Evolutionary conservation across 1,140 invertebrate species (phyloP), one percentile per base, ranked within the genome.

Genomic region (Pomacea maculata): DNA sequence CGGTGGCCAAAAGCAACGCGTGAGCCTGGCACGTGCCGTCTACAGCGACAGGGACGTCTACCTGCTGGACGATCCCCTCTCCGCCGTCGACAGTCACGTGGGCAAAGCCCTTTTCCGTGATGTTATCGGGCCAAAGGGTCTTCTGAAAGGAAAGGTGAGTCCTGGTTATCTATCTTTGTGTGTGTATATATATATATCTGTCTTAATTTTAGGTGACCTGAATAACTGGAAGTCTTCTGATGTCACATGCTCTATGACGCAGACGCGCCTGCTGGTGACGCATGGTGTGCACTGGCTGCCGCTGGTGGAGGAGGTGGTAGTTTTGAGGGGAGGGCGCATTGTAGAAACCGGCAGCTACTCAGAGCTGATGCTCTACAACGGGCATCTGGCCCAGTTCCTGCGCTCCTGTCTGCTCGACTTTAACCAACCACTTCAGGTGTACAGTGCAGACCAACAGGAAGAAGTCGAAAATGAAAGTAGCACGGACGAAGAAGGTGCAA

Each of bases 1-100:
- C 74, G 98, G 98, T 73, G 98, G 98, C 57, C 98, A 99, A 89
- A 99, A 99, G 89, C 97, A 98, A 90, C 93, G 98, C 86, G 96
- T 99, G 25, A 97, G 96, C 82, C 92, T 99, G 71, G 98, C 98
- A 0, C 93, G 98, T 87, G 97, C 97, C 45, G 95, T 98, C 25
- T 99, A 98, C 89, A 94, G 93, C 85, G 94, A 98, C 90, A 94
- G 95, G 1, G 97, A 99, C 81, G 88, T 78, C 21, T 63, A 83
- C n/a, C 75, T 84, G 21, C 70, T 86, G 81, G 85, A 95, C 81
- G 57, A 61, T 61, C 57, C 57, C 11, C 57, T 61, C 57, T 61
- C 57, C 15, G 57, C 57, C 15, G 57, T 92, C 19, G 91, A 92
- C 83, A 74, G 89, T 4, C 91, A 92, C 83, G 91, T 92, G 7